Base-by-base conservation (phyloP, 2,888 invertebrate genomes). In the Lathronympha strigana region DNA sequence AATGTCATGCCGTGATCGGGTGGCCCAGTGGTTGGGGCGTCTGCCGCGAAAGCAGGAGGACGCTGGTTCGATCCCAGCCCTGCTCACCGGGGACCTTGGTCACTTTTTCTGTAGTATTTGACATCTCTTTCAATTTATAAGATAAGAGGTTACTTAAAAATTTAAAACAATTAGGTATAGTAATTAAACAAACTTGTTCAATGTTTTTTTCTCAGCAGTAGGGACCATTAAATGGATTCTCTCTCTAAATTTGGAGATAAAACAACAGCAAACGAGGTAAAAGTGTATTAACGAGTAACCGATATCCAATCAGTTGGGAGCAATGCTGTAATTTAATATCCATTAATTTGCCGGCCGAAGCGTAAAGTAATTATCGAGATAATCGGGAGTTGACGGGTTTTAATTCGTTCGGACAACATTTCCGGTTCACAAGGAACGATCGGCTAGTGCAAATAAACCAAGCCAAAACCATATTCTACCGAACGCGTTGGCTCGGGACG, bases 241-340 rank as follows among this genome's bases (percentile, higher is more conserved):
- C 28, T 19, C 63, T 55, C 28, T 28, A 40, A 67, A 60, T 63
- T 58, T 28, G 23, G 23, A 9, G 45, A 61, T 36, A 50, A 69
- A 74, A 70, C 53, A 64, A 71, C 51, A 63, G 70, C 21, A 47
- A 43, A 43, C 31, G 71, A 71, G 69, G 71, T 71, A 57, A 64
- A 67, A 67, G 54, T 68, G 54, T 67, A 68, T 68, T 61, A 62
- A 66, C 66, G 57, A 69, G 72, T 73, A 73, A 49, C 67, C 71
- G 70, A 73, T 75, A 74, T 70, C 71, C 76, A 77, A 79, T 78
- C 75, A 77, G 71, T 63, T 69, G 66, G 69, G 71, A 73, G 76
- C 73, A 75, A 72, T 70, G 71, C 55, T 69, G 75, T 77, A 75
- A 80, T 76, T 78, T 70, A 69, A 77, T 76, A 73, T 63, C 73